Conservation (phyloP, 1,140 invertebrate species). For the Hylyphantes graminicola region DNA sequence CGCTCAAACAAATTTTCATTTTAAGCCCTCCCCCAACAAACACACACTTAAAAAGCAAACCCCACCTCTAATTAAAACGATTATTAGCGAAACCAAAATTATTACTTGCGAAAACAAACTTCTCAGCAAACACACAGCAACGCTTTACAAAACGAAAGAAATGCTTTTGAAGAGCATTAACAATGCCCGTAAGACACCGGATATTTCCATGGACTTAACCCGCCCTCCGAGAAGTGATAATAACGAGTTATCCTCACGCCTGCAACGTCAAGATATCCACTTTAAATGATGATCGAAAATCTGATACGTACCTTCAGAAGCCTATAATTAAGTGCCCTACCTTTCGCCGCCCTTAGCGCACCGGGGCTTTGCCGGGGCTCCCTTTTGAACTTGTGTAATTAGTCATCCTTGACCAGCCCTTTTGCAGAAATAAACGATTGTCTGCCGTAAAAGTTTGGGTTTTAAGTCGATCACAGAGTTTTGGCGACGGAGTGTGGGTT, state of each 20-base stretch:
- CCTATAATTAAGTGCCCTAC: constrained; percentile 43
- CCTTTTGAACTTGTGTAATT: constrained; percentile 35
- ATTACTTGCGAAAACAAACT: too few species aligned
- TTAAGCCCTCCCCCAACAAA: too few species aligned
- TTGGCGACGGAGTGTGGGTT: too few species aligned
- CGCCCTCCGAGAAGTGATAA: constrained; percentile 9
- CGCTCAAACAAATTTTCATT: too few species aligned
- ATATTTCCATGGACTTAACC: constrained; percentile 5
- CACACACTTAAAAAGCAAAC: too few species aligned
- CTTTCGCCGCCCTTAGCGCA: neutral
- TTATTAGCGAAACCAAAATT: too few species aligned
- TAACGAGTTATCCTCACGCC: constrained; percentile 40
- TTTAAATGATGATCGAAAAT: constrained; percentile 54
- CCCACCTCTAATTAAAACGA: too few species aligned
- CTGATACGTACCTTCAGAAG: constrained; percentile 51
- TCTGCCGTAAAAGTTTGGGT: constrained; percentile 14
- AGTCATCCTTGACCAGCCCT: constrained; percentile 43
- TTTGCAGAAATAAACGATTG: constrained; percentile 40
- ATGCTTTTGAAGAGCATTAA: too few species aligned
- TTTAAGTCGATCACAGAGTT: neutral
- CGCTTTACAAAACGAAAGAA: too few species aligned
- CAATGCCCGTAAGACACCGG: neutral
- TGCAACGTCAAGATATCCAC: constrained; percentile 50
- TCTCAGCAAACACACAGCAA: too few species aligned
- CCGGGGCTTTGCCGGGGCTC: constrained; percentile 4